phyloP scores from a whole-genome alignment of 1,140 invertebrate species.

The Piezodorus guildinii region DNA sequence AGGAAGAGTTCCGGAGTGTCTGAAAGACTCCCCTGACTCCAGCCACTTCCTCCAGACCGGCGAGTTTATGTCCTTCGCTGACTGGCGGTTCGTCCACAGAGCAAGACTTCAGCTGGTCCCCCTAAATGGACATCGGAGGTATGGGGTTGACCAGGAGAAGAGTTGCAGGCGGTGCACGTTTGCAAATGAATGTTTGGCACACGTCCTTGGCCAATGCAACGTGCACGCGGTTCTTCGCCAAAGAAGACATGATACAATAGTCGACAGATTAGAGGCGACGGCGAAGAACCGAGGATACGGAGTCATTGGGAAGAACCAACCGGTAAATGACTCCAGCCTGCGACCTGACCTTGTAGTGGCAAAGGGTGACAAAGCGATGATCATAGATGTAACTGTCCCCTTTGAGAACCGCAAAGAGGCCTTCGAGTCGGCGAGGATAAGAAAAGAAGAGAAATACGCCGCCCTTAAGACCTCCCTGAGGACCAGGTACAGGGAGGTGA shows the following conservation, averaged over 20 bases:
- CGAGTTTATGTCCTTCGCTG: slow-evolving; percentile 25
- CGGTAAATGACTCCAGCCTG: slow-evolving; percentile 21
- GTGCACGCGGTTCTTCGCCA: not conserved
- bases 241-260: slow-evolving; percentile 3
- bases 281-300: not conserved
- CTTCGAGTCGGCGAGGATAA: slow-evolving; percentile 18
- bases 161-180: slow-evolving; percentile 21
- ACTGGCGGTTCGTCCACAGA: slow-evolving; percentile 30
- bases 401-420: slow-evolving; percentile 32
- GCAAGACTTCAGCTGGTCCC: slow-evolving; percentile 27
- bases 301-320: slow-evolving; percentile 17
- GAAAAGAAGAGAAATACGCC: slow-evolving; percentile 30
- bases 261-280: not conserved
- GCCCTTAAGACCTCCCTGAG: not conserved
- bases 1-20: slow-evolving; percentile 19
- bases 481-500: not conserved
- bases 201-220: slow-evolving; percentile 9
- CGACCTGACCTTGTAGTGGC: slow-evolving; percentile 32
- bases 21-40: not conserved
- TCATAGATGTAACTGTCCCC: slow-evolving; percentile 33
- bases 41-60: slow-evolving; percentile 25
- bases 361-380: slow-evolving; percentile 25
- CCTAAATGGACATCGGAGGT: slow-evolving; percentile 17
- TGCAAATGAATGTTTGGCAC: not conserved
- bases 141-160: not conserved